Conservation (phyloP, 2,113 vertebrate genomes). For the Hippolais icterina region DNA sequence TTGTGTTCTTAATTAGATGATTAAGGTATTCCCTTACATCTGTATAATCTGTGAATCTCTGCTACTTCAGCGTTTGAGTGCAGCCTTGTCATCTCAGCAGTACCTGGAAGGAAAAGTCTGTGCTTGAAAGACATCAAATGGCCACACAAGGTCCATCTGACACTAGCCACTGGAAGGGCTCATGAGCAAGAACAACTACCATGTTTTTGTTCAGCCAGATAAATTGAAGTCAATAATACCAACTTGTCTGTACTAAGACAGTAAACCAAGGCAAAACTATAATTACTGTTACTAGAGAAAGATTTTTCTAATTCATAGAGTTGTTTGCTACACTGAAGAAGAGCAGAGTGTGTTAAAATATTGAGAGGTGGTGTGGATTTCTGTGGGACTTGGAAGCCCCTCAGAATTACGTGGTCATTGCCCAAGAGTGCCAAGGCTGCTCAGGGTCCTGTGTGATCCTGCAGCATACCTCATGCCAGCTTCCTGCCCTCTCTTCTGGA, state of each 20-base stretch:
- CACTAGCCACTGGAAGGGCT: neutral
- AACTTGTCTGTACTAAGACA: neutral
- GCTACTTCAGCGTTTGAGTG: neutral
- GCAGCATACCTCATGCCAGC: neutral
- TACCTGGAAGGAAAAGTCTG: neutral
- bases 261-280: neutral
- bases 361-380: neutral
- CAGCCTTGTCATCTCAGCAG: neutral
- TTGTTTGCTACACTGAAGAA: neutral
- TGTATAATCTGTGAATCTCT: neutral
- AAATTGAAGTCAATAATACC: neutral
- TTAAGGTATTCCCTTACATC: neutral
- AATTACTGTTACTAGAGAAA: neutral
- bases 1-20: neutral
- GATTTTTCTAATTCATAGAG: neutral
- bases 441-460: neutral
- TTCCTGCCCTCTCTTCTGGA: neutral
- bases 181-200: neutral
- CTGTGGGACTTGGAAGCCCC: neutral
- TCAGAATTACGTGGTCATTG: neutral
- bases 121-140: neutral
- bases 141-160: neutral
- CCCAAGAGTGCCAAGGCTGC: neutral
- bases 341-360: neutral
- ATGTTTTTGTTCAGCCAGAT: neutral